Base-by-base conservation (phyloP, 2,888 invertebrate genomes). In the Seira ritae region DNA sequence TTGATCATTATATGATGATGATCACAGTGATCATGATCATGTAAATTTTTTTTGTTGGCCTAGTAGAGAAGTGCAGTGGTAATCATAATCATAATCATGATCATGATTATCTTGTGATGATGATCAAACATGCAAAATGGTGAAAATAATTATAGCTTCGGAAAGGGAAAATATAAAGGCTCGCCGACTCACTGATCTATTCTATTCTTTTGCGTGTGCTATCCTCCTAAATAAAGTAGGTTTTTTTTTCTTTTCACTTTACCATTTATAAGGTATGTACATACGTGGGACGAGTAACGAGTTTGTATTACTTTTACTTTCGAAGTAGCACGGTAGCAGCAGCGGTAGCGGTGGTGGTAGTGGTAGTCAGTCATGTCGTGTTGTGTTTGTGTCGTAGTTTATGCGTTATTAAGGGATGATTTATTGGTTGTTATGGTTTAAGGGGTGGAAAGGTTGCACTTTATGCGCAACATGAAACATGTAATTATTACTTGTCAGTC, bases 381-480 rank as follows among this genome's bases (percentile, higher is more conserved):
- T 67, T 75, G 24, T 75, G 50, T 50, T 67, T 75, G 67, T 65
- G 20, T 8, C 12, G 62, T 62, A 62, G 20, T 19, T 62, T 62
- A 62, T 62, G 62, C 62, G 60, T 83, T 83, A 78, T 78, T 78
- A 78, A 68, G 78, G 83, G 83, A 83, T 83, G 83, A 83, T 83
- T 78, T 83, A 83, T 83, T 83, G 78, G 83, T 83, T 83, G 83
- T 78, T 83, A 83, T 83, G 78, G 83, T 83, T 78, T 77, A 78
- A 74, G 78, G 83, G 83, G 82, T 82, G 77, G 83, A 83, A 83
- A 83, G 83, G 83, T 83, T 83, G 83, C 83, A 78, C 83, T 83
- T 77, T 83, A 78, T 74, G 78, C 78, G 74, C 83, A 83, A 83
- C 83, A 78, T 83, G 83, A 83, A 83, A 83, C 83, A 83, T 83